Base-by-base conservation (phyloP, 2,113 vertebrate genomes). In the Notiomystis cincta region DNA sequence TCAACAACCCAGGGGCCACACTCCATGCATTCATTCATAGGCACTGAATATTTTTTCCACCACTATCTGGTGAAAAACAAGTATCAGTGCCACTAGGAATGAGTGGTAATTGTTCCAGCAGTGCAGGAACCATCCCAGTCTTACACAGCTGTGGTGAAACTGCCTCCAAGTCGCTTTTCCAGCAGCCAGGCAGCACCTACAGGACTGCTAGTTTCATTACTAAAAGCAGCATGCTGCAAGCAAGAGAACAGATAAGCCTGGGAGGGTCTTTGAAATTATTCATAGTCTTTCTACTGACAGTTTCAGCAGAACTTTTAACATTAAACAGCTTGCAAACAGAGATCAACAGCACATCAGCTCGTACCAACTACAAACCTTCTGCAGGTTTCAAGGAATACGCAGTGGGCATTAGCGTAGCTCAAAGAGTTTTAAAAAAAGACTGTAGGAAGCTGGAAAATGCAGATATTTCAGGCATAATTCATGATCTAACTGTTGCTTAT, bases 241-340 rank as follows among this genome's bases (percentile, higher is more conserved):
- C 54, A 69, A 65, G 53, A 33, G 53, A 89, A 87, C 45, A 89
- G 83, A 93, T 72, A 87, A 93, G 48, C 54, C 73, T 65, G 48
- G 87, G 89, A 92, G n/a, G 73, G 81, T 73, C 81, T 95, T 87
- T 56, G 57, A 95, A 96, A 95, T 91, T 91, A 87, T 91, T 93
- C 89, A 94, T 51, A 57, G 73, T 35, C 50, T 79, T 94, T 88
- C 61, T 65, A 45, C 81, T 79, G 84, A 80, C 66, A 82, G 84
- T 53, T 94, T 71, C 77, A 82, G 84, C 65, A 79, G 81, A 95
- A 95, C 86, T 92, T 95, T 85, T 71, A 92, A 65, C 82, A 79
- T 91, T 87, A 93, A 94, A 93, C 89, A 89, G 93, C 87, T 91
- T 89, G 89, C 61, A 96, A 93, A 95, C 84, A 23, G 57, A 84